Evolutionary conservation across 2,888 invertebrate genomes (phyloP).

Genomic region (Drosophila paramelanica): DNA sequence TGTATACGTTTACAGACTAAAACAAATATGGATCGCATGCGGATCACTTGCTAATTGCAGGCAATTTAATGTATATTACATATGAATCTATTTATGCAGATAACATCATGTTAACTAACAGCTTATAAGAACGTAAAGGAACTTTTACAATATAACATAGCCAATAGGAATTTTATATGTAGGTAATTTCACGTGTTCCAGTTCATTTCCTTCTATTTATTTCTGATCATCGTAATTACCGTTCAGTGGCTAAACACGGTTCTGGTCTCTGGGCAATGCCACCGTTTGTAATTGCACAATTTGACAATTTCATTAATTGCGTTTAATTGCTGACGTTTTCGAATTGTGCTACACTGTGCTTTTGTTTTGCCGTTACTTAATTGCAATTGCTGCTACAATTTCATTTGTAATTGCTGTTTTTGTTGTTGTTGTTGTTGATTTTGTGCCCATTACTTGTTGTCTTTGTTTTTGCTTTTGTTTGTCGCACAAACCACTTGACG

Average conservation of each 20-base stretch:
- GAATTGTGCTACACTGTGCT: constrained; percentile 49
- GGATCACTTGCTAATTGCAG: neutral
- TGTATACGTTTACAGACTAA: neutral
- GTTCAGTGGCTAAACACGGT: constrained; percentile 1
- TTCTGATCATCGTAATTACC: constrained; percentile 9
- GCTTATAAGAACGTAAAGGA: neutral
- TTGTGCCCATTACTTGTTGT: constrained; percentile 7
- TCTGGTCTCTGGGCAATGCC: constrained; percentile 12
- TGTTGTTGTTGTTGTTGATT: constrained; percentile 7
- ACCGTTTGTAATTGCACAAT: constrained; percentile 64
- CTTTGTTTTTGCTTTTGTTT: constrained; percentile 13
- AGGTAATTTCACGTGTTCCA: neutral
- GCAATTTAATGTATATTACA: neutral
- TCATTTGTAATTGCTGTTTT: constrained; percentile 53
- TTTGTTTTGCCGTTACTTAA: constrained; percentile 58
- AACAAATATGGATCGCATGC: no score
- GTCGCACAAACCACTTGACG: constrained; percentile 14
- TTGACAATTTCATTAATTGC: constrained; percentile 74
- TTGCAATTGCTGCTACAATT: constrained; percentile 73
- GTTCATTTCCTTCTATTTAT: neutral
- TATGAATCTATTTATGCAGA: neutral
- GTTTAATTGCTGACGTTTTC: constrained; percentile 69
- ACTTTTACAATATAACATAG: neutral
- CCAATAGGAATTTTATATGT: neutral
- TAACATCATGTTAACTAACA: neutral